Evolutionary conservation across 2,888 invertebrate species (phyloP).

Genomic region (Polyommatus iphigenia): DNA sequence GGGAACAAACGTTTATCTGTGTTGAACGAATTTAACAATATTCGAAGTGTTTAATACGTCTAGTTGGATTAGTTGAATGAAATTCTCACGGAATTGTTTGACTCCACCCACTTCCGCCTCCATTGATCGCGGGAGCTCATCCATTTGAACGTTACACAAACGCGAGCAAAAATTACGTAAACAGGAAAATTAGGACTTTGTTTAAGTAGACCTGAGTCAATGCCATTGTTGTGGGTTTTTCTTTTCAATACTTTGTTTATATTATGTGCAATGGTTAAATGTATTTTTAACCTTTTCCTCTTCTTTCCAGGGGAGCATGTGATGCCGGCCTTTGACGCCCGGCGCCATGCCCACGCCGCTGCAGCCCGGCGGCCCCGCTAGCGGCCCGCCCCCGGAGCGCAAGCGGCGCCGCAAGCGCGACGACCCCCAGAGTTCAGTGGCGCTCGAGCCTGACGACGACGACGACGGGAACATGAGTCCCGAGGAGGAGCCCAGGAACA

Average conservation of each 20-base stretch:
- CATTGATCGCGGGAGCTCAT: conserved; percentile 60
- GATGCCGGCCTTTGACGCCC: conserved; percentile 81
- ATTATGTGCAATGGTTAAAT: neutral
- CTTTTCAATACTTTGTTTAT: conserved; percentile 15
- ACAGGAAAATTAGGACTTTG: conserved; percentile 31
- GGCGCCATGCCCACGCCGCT: conserved; percentile 82
- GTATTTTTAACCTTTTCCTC: conserved; percentile 31
- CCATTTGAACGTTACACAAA: conserved; percentile 60
- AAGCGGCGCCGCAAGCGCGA: conserved; percentile 83
- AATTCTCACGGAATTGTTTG: conserved; percentile 54
- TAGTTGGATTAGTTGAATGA: conserved; percentile 22
- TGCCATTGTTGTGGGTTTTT: conserved; percentile 26
- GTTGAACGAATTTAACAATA: conserved; percentile 39
- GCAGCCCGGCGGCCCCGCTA: conserved; percentile 82
- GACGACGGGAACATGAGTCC: conserved; percentile 86
- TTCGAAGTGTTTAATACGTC: conserved; percentile 13
- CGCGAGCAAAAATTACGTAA: conserved; percentile 64
- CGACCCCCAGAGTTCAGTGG: conserved; percentile 80
- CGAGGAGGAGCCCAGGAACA: conserved; percentile 79
- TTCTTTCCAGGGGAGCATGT: conserved; percentile 80
- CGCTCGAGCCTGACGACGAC: conserved; percentile 79
- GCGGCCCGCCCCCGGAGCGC: conserved; percentile 81
- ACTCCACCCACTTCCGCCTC: conserved; percentile 69
- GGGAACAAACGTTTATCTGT: conserved; percentile 59
- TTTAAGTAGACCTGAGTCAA: neutral